A percentile compares a stretch with the other conserved stretches of the same genome.
Evolutionary conservation across 2,888 invertebrate species (phyloP).

Genomic region (Phaedon cochleariae): DNA sequence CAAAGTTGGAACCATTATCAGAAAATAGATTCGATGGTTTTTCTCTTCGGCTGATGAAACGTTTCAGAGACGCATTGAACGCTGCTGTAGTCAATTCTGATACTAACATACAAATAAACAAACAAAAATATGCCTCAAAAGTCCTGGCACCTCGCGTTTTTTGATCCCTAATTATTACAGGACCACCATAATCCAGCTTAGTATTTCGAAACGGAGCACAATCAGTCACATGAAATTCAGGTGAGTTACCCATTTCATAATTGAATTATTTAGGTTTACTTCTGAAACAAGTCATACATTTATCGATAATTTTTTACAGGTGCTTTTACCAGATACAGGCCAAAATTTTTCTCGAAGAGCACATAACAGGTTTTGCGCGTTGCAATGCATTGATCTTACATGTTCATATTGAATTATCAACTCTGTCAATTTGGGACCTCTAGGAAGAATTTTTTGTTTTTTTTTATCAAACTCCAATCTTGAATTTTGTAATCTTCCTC

Average conservation of each 20-base stretch:
- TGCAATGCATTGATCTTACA: constrained; percentile 30
- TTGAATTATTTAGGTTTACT: constrained; percentile 4
- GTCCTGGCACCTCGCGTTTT: constrained; percentile 3
- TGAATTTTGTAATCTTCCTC: constrained; percentile 35
- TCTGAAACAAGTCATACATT: constrained; percentile 33
- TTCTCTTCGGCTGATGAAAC: constrained; percentile 3
- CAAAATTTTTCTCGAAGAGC: constrained; percentile 39
- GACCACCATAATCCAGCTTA: constrained; percentile 13
- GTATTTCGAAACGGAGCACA: constrained; percentile 9
- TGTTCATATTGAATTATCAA: constrained; percentile 34
- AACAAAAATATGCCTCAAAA: constrained; percentile 8
- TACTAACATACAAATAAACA: constrained; percentile 9
- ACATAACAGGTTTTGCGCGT: constrained; percentile 27
- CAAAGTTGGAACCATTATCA: background rate
- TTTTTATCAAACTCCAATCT: constrained; percentile 31
- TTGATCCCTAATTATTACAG: background rate
- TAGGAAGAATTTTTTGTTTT: constrained; percentile 35
- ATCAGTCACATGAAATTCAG: constrained; percentile 1
- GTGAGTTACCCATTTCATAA: constrained; percentile 13
- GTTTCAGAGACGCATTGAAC: background rate
- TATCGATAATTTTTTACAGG: constrained; percentile 23
- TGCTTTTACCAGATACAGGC: constrained; percentile 33
- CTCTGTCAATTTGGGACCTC: constrained; percentile 20
- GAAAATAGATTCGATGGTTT: constrained; percentile 4
- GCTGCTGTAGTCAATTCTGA: constrained; percentile 4